Conservation (phyloP, 2,797 vertebrate species). For the Podarcis siculus region DNA sequence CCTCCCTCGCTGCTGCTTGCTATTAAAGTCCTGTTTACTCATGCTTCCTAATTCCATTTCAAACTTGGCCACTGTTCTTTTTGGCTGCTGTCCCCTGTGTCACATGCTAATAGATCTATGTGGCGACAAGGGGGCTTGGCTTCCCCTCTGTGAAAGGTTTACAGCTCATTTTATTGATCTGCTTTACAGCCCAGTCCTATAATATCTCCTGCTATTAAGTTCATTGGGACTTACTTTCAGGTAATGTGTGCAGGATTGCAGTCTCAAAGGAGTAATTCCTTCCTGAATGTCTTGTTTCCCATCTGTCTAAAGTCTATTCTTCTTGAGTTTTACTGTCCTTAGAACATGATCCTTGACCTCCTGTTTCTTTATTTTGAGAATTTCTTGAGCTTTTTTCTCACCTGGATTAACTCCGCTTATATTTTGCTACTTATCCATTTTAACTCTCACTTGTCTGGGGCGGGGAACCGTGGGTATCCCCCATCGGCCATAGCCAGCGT, state of each 20-base stretch:
- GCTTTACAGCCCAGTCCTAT: not conserved
- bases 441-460: not conserved
- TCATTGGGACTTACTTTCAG: not conserved
- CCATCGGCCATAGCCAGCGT: too few relatives aligned
- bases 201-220: not conserved
- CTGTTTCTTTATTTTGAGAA: not conserved
- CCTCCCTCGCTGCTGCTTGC: not conserved
- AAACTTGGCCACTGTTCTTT: not conserved
- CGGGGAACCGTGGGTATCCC: too few relatives aligned
- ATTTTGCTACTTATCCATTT: not conserved
- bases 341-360: not conserved
- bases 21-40: conserved; percentile 24
- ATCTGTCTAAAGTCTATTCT: not conserved
- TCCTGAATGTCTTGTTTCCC: not conserved
- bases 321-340: not conserved
- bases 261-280: not conserved
- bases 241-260: not conserved
- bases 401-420: not conserved
- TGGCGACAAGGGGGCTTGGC: accelerated
- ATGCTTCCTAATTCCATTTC: conserved; percentile 18
- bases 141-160: not conserved
- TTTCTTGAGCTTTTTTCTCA: not conserved
- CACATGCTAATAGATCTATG: not conserved
- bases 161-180: not conserved
- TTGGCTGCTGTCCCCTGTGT: conserved; percentile 4